Evolutionary conservation across 64 coral and sea anemone species (phyloP), one percentile per base, ranked within the genome.

Genomic region (Exaiptasia diaphana): DNA sequence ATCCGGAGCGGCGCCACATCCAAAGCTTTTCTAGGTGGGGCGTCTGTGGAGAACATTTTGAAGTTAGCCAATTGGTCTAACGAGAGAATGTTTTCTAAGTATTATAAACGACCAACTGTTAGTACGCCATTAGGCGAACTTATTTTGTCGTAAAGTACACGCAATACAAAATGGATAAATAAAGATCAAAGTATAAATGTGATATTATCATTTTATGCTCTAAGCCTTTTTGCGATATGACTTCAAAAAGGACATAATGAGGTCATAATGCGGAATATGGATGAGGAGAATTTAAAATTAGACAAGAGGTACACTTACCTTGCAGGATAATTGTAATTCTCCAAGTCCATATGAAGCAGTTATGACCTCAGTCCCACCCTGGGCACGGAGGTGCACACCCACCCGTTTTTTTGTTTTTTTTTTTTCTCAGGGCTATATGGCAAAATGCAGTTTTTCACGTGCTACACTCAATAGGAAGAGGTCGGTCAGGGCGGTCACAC

Each of bases 321-420:
- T 63, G 58, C 27, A 63, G 58, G 58, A 63, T 63, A 63, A 63
- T 33, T 63, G 58, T 63, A 63, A 63, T 63, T 63, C 58, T 63
- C 58, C 58, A 32, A 63, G 27, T 13, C 30, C 36, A 63, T 63
- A 63, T 32, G 28, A 32, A 63, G 58, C 27, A 63, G 11, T 63
- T 63, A 63, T 63, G 58, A 63, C 58, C 58, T 63, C 58, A 63
- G 58, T 63, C 58, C 58, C 58, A 63, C 58, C 58, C 58, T n/a
- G n/a, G n/a, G n/a, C n/a, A n/a, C n/a, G n/a, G n/a, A n/a, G n/a
- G n/a, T n/a, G n/a, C n/a, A n/a, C n/a, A n/a, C n/a, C n/a, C n/a
- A n/a, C n/a, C n/a, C n/a, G n/a, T n/a, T n/a, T n/a, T n/a, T n/a
- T n/a, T n/a, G n/a, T n/a, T n/a, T n/a, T n/a, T n/a, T n/a, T n/a